A percentile compares a stretch with the other conserved stretches of the same genome.
These are phyloP conservation scores for Heliconius melpomene DNA, from an alignment of 1,140 invertebrate genomes.

Conservation along the genomic window DNA sequence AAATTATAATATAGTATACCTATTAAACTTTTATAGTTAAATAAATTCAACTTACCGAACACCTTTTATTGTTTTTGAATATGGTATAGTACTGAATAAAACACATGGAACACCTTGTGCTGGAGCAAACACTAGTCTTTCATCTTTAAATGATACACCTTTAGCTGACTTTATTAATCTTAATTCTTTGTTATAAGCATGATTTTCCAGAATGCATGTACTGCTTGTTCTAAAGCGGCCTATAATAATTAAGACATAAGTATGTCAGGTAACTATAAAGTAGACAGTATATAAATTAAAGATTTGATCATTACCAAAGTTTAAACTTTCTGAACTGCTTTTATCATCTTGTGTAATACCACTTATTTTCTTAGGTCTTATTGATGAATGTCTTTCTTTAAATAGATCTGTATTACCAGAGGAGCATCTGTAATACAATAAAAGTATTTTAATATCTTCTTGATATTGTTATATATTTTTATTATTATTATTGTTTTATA, in stretches of 20 bases:
- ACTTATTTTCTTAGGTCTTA: constrained; percentile 75
- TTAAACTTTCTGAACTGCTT: constrained; percentile 88
- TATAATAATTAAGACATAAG: constrained; percentile 42
- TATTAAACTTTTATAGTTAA: not conserved
- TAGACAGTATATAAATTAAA: constrained; percentile 14
- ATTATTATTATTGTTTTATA: not conserved
- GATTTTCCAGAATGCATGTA: constrained; percentile 78
- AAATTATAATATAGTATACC: too few relatives aligned
- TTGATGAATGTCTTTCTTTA: constrained; percentile 81
- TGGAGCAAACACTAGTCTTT: constrained; percentile 89
- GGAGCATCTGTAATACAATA: constrained; percentile 77
- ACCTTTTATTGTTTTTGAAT: constrained; percentile 85
- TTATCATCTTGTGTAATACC: constrained; percentile 84
- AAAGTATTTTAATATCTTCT: not conserved
- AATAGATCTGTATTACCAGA: constrained; percentile 83
- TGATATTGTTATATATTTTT: constrained; percentile 13
- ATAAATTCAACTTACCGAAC: constrained; percentile 81
- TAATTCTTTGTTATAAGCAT: constrained; percentile 81
- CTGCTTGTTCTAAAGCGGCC: constrained; percentile 73
- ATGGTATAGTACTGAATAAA: constrained; percentile 92
- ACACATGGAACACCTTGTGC: constrained; percentile 88
- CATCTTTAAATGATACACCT: constrained; percentile 86
- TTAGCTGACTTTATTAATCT: constrained; percentile 82
- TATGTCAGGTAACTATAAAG: constrained; percentile 30
- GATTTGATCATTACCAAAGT: constrained; percentile 62